Base-by-base conservation (phyloP, 2,888 invertebrate genomes). In the Luperina testacea region DNA sequence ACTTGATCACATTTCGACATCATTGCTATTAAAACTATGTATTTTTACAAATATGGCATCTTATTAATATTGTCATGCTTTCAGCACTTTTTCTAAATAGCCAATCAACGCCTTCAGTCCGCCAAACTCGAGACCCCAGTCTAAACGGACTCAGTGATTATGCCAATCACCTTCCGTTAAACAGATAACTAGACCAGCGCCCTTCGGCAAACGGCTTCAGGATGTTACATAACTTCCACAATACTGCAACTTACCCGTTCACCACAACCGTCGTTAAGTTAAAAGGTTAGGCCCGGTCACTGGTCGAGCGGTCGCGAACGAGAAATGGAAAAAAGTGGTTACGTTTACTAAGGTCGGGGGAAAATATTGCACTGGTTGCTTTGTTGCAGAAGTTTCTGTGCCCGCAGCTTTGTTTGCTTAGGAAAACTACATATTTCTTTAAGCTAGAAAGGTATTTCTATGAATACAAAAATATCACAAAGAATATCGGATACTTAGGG, bases 81-180 rank as follows among this genome's bases (percentile, higher is more conserved):
- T 24, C 24, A 51, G 24, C 15, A 32, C 24, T n/a, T 24, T 69
- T 69, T 24, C 8, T 24, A 53, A 53, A 57, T 38, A 57, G 2
- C 2, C 45, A 75, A 77, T 57, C 42, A 82, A 72, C 61, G 53
- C 61, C 45, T 32, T 13, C n/a, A 45, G 75, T 75, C n/a, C 72
- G 59, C 75, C 13, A 24, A 76, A 61, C 63, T 80, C 57, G 32
- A 64, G 61, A 67, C 80, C 68, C 15, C 64, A 69, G 65, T 65
- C 80, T 75, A 81, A 88, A 88, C 84, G 72, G 85, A 69, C 59
- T 65, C 64, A 67, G 89, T 83, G 83, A 88, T 88, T 88, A 88
- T 85, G 85, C 85, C 88, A 88, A 88, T 88, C 89, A 88, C 87
- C 87, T 83, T 81, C 73, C 87, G 82, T 90, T 88, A 84, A 79